Percentiles rank a stretch among this genome's conserved stretches.
phyloP scores from a whole-genome alignment of 2,888 invertebrate genomes.

The Trichopria drosophilae region DNA sequence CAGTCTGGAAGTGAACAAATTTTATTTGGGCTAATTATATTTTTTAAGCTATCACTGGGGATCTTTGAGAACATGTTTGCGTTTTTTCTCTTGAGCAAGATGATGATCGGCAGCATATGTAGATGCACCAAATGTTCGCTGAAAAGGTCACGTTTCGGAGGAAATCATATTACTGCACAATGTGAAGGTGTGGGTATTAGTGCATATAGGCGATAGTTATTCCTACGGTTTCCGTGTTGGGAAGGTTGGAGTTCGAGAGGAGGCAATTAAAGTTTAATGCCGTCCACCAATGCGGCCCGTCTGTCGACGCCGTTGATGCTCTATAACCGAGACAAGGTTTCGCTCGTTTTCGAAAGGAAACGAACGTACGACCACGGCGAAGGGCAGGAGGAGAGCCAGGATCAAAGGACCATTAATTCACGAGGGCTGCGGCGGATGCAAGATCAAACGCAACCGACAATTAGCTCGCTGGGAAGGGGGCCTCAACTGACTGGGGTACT shows the following conservation, averaged over 20 bases:
- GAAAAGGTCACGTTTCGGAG: too few species aligned
- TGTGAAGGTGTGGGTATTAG: conserved; percentile 38
- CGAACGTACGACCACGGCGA: too few species aligned
- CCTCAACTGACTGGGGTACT: background rate
- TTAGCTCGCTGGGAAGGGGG: conserved; percentile 37
- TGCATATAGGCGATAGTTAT: too few species aligned
- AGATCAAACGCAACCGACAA: conserved; percentile 53
- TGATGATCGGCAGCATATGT: too few species aligned
- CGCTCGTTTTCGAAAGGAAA: conserved; percentile 33
- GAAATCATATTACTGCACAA: conserved; percentile 48
- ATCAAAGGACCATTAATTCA: conserved; percentile 52
- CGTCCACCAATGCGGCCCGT: conserved; percentile 33
- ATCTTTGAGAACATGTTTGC: too few species aligned
- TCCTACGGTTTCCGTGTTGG: conserved; percentile 51
- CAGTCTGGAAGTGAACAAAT: too few species aligned
- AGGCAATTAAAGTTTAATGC: conserved; percentile 55
- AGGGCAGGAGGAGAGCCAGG: conserved; percentile 40
- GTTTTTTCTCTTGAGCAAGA: too few species aligned
- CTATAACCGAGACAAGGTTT: conserved; percentile 45
- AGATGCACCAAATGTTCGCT: too few species aligned
- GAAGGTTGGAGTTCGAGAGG: too few species aligned
- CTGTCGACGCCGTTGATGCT: conserved; percentile 42
- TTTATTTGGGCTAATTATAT: too few species aligned
- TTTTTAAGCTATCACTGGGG: too few species aligned
- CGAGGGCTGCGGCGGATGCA: conserved; percentile 45